Evolutionary conservation across 92 coral and sea anemone species (phyloP), one percentile per base, ranked within the genome.

Genomic region (Diadumene lineata): DNA sequence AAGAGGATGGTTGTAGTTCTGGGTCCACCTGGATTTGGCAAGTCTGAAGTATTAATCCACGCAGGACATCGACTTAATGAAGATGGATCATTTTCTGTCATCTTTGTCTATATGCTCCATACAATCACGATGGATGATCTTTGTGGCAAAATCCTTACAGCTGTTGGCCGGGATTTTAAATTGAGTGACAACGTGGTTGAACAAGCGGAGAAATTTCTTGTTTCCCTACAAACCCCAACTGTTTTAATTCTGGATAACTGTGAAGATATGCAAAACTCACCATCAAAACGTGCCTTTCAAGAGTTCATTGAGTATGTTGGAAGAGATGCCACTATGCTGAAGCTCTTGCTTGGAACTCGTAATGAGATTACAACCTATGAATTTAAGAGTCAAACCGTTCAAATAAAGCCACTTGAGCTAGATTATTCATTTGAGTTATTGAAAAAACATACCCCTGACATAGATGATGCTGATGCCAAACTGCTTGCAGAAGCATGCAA

Each of bases 11-110:
- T 80, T 11, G 69, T 53, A 0, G 13, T 80, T 24, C 16, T 70
- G 29, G 74, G 82, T 7, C 63, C 72, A 19, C 90, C 90, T 53
- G 90, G 90, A 21, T 62, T 69, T 66, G 90, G 90, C 24, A 85
- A 85, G 60, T 68, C 90, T 11, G 16, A 38, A 66, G 76, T 85
- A 1, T 82, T 81, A n/a, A 74, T 51, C 6, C 66, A 76, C 21
- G 82, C 74, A 11, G 73, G 84, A 30, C 76, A 84, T 76, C 16
- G 31, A 31, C 19, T 78, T 16, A 11, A 34, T 15, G 32, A 68
- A 2, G 0, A 63, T 15, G 55, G 56, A 4, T 6, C 7, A 11
- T 25, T 8, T 22, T 25, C 46, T 1, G 84, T 78, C 21, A 50
- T 66, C 1, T 79, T 64, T 60, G 74, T 79, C 19, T 60, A 43